These are phyloP conservation scores for Phoxinus dragarum DNA, from an alignment of 2,797 vertebrate genomes.

Conservation along the genomic window DNA sequence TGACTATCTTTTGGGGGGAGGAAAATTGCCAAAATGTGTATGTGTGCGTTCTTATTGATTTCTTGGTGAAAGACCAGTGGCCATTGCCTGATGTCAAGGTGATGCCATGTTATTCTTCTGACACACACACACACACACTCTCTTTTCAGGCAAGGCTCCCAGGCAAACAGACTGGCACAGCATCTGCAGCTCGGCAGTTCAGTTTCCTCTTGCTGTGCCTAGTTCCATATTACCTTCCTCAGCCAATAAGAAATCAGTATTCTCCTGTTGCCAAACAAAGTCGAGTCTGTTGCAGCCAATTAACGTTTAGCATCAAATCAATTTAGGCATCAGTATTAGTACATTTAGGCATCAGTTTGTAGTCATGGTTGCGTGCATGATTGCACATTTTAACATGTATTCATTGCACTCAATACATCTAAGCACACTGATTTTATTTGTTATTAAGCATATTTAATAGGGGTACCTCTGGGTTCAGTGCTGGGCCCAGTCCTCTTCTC, in stretches of 20 bases:
- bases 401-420: neutral
- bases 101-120: conserved; percentile 18
- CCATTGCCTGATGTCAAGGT: conserved; percentile 17
- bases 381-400: neutral
- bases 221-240: conserved; percentile 48
- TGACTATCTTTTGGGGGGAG: neutral
- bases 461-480: neutral
- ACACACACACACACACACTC: neutral
- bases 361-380: neutral
- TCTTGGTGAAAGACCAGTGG: neutral
- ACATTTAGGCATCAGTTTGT: neutral
- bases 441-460: neutral
- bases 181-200: conserved; percentile 61
- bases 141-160: conserved; percentile 26
- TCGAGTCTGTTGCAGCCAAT: conserved; percentile 18
- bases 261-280: conserved; percentile 1
- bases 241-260: conserved; percentile 44
- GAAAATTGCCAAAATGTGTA: neutral
- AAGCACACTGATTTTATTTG: neutral
- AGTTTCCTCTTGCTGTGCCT: conserved; percentile 51
- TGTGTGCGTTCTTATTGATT: neutral
- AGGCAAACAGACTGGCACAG: conserved; percentile 53
- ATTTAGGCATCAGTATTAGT: conserved; percentile 3
- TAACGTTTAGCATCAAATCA: conserved; percentile 20
- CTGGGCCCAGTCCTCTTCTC: neutral